Percentiles rank a stretch among this genome's conserved stretches.
These are phyloP conservation scores for Actenoides lindsayi DNA, from an alignment of 2,113 vertebrate species.

Conservation along the genomic window DNA sequence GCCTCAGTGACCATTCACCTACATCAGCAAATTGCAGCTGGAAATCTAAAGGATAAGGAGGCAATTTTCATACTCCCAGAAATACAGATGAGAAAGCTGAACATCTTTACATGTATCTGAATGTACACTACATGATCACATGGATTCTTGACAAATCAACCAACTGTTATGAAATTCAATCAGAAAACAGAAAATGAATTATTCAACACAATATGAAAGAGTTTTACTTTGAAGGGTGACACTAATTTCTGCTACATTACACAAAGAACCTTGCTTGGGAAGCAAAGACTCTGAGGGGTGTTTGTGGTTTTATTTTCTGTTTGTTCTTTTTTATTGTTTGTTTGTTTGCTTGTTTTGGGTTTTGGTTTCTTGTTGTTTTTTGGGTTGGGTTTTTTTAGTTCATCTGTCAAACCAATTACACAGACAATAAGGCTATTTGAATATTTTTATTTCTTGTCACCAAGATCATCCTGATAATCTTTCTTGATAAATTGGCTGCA, in stretches of 20 bases:
- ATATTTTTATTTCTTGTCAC: background rate
- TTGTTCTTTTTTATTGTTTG: background rate
- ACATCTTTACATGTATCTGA: conserved; percentile 5
- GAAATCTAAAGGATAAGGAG: background rate
- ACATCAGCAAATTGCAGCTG: background rate
- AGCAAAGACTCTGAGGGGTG: background rate
- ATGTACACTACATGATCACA: background rate
- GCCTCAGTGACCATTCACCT: background rate
- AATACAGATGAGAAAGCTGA: conserved; percentile 28
- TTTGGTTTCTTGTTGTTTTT: background rate
- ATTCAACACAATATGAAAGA: conserved; percentile 48
- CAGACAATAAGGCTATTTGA: background rate
- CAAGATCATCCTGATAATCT: background rate
- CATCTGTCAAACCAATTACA: background rate
- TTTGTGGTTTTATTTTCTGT: background rate
- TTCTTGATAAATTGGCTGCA: background rate
- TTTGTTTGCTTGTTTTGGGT: background rate
- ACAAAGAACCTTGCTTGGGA: background rate
- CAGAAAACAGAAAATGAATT: conserved; percentile 52
- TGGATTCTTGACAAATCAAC: conserved; percentile 40
- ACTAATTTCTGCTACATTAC: background rate
- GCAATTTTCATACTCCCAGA: background rate
- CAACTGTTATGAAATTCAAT: conserved; percentile 31
- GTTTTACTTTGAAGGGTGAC: conserved; percentile 5
- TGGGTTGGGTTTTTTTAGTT: background rate